phyloP scores from a whole-genome alignment of 2,797 vertebrate genomes.

The Premnoplex brunnescens region DNA sequence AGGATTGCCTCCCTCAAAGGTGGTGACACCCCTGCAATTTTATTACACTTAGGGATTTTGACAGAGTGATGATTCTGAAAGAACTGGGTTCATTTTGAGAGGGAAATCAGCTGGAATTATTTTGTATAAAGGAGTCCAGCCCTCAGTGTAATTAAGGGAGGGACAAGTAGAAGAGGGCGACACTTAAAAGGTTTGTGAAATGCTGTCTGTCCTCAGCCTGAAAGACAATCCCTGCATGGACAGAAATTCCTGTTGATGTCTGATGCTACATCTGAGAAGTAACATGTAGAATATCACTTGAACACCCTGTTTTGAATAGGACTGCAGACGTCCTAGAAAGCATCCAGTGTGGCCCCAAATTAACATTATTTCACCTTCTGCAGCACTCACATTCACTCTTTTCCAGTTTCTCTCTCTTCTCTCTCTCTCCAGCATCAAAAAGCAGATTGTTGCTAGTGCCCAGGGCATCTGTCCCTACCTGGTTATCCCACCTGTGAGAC shows the following conservation, averaged over 20 bases:
- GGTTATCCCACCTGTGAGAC: not conserved
- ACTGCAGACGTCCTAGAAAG: not conserved
- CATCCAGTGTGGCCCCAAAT: not conserved
- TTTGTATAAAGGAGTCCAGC: constrained; percentile 43
- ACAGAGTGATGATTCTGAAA: constrained; percentile 10
- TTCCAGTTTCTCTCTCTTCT: not conserved
- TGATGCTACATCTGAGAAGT: not conserved
- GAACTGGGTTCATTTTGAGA: not conserved
- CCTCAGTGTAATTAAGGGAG: constrained; percentile 27
- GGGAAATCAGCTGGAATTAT: not conserved
- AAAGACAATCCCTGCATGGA: not conserved
- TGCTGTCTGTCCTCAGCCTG: not conserved
- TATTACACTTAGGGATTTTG: not conserved
- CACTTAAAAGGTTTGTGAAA: not conserved
- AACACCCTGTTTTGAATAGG: not conserved
- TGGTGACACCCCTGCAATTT: not conserved
- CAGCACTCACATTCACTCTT: not conserved
- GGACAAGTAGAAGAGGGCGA: not conserved
- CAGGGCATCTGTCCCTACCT: not conserved
- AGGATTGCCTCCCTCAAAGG: not conserved
- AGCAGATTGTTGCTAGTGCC: not conserved
- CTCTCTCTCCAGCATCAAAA: not conserved
- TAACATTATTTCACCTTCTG: not conserved
- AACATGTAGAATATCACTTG: not conserved
- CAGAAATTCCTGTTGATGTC: not conserved